A percentile compares a stretch with the other conserved stretches of the same genome.
These are phyloP conservation scores for Prenolepis imparis DNA, from an alignment of 2,888 invertebrate species.

Conservation along the genomic window DNA sequence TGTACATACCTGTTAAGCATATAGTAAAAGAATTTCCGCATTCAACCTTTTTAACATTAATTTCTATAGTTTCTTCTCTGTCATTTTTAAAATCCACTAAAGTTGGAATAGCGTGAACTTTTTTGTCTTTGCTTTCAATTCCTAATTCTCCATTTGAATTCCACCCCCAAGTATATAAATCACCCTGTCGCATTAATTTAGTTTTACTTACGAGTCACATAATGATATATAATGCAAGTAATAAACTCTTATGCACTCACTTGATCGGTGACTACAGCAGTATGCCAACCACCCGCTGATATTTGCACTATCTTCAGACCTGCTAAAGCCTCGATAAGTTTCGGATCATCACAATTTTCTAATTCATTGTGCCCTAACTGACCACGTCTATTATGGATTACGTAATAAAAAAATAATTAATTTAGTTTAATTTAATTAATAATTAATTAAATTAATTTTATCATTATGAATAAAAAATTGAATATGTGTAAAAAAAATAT, in stretches of 20 bases:
- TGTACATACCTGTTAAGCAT: conserved; percentile 87
- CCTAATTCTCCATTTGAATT: conserved; percentile 96
- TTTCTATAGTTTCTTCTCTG: conserved; percentile 75
- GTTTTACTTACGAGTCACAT: not conserved
- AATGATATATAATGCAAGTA: not conserved
- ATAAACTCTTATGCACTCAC: conserved; percentile 64
- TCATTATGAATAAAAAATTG: not conserved
- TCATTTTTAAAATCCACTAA: conserved; percentile 86
- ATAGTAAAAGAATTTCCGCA: conserved; percentile 94
- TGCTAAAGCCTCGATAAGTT: conserved; percentile 90
- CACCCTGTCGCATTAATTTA: conserved; percentile 87
- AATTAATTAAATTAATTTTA: not conserved
- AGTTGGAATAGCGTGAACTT: conserved; percentile 86
- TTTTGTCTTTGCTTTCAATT: conserved; percentile 86
- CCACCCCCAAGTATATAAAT: conserved; percentile 97
- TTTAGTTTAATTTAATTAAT: not conserved
- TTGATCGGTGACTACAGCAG: conserved; percentile 91
- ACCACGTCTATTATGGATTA: conserved; percentile 89
- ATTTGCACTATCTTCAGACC: conserved; percentile 91
- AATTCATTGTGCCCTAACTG: conserved; percentile 94
- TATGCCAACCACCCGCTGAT: conserved; percentile 95
- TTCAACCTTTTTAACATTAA: conserved; percentile 87
- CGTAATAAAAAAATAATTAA: not conserved
- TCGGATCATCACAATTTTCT: conserved; percentile 89
- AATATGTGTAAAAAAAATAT: not conserved